Base-by-base conservation (phyloP, 2,113 vertebrate genomes). In the Leptobrachium ailaonicum region DNA sequence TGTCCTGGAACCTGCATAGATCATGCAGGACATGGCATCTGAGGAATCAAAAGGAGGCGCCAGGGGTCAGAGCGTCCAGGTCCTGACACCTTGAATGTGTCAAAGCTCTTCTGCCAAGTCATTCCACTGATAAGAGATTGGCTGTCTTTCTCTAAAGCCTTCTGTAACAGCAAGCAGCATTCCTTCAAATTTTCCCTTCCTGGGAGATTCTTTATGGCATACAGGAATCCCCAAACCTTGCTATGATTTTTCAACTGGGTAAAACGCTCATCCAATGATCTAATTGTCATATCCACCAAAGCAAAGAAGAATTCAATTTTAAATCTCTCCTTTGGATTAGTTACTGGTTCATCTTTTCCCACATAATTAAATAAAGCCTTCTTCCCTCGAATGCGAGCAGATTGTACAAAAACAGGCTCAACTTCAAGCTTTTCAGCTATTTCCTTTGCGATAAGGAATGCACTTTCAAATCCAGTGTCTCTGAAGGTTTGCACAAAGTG, bases 121-220 rank as follows among this genome's bases (percentile, higher is more conserved):
- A 47, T 11, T 47, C 68, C 68, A 71, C 47, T 71, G 7, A 71
- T 71, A 20, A 47, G 43, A 11, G 42, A 71, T 44, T 71, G 42
- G 14, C 42, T 71, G 12, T 14, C 14, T 12, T 50, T 47, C 68
- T 71, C 68, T 71, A 71, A 71, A 47, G 67, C 67, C 67, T 69
- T 69, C 67, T 69, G 67, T 1, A 69, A 44, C 41, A 12, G 14
- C 42, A 69, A 13, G 67, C 67, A 69, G 2, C 14, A 40, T 4
- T 66, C 41, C 41, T 42, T 69, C 14, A 42, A 44, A 32, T 42
- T 69, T 40, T 44, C 67, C 13, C 67, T 43, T 69, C 11, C 12
- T 43, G 67, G 32, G 14, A 42, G 6, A 44, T 32, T 43, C 14
- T 43, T 69, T 13, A 69, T 43, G 6, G 2, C 14, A 13, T 69